Percentiles rank a stretch among this genome's conserved stretches.
Conservation (phyloP, 1,140 invertebrate genomes). For the Psix sp. region DNA sequence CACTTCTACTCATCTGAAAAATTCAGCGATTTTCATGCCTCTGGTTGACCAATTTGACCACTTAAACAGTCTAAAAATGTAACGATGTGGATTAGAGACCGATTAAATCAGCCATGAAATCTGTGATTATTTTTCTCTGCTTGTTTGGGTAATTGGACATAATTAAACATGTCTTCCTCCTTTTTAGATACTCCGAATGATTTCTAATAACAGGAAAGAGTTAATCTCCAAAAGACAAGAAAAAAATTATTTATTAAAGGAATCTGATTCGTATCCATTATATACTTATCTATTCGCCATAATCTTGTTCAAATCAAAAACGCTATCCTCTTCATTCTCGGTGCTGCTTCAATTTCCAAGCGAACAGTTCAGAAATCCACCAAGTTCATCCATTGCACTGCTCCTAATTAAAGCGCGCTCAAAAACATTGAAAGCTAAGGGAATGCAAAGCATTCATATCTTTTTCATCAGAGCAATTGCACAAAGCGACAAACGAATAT, state of each 20-base stretch:
- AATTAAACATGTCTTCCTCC: conserved; percentile 12
- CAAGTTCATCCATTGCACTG: not conserved
- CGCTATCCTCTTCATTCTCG: no score
- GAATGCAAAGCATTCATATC: conserved; percentile 4
- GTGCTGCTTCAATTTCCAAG: not conserved
- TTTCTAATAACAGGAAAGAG: conserved; percentile 17
- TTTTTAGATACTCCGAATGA: conserved; percentile 7
- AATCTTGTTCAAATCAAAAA: no score
- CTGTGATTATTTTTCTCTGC: conserved; percentile 5
- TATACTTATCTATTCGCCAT: no score
- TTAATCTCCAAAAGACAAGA: conserved; percentile 3
- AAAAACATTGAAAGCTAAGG: conserved; percentile 8
- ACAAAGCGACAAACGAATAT: conserved; percentile 51
- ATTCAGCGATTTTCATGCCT: no score
- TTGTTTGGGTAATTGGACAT: conserved; percentile 10
- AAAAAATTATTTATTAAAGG: conserved; percentile 2
- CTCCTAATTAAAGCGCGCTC: conserved; percentile 14
- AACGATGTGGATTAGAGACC: no score
- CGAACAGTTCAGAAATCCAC: no score
- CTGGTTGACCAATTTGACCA: no score
- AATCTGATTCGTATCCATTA: no score
- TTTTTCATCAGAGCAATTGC: conserved; percentile 31
- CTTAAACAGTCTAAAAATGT: no score
- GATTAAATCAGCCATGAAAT: conserved; percentile 17
- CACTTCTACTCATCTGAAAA: no score